phyloP scores from a whole-genome alignment of 2,113 vertebrate species.

The Noctilio leporinus region DNA sequence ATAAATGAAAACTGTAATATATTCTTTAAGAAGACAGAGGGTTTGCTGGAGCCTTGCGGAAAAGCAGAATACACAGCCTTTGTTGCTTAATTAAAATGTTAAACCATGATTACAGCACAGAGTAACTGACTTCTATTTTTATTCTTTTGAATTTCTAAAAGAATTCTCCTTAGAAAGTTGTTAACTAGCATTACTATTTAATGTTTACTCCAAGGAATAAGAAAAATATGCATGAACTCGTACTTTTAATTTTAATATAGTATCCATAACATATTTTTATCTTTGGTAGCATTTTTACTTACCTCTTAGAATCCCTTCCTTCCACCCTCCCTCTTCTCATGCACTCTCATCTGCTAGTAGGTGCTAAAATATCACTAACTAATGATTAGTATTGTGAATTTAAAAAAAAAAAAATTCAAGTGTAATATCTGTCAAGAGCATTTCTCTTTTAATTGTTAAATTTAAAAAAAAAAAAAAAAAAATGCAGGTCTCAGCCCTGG shows the following conservation, averaged over 20 bases:
- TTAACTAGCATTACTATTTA: background rate
- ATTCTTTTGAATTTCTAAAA: background rate
- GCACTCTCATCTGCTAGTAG: background rate
- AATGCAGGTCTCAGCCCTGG: background rate
- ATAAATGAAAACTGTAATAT: no score
- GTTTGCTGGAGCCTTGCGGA: no score
- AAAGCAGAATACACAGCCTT: no score
- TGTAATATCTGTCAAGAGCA: background rate
- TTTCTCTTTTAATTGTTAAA: background rate
- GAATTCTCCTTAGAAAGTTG: background rate
- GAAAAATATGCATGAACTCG: background rate
- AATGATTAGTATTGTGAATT: background rate
- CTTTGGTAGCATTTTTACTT: background rate
- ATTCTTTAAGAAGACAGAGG: no score
- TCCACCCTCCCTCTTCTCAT: background rate
- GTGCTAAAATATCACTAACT: background rate
- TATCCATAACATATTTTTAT: background rate
- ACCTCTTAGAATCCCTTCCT: background rate
- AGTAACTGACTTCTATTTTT: background rate
- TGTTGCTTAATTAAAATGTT: no score
- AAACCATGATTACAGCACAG: no score
- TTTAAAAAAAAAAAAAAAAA: background rate
- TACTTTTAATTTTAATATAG: background rate
- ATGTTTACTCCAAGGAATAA: background rate
- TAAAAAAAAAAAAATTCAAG: background rate